These are phyloP conservation scores for Hoplias malabaricus DNA, from an alignment of 2,113 vertebrate genomes.

Conservation along the genomic window DNA sequence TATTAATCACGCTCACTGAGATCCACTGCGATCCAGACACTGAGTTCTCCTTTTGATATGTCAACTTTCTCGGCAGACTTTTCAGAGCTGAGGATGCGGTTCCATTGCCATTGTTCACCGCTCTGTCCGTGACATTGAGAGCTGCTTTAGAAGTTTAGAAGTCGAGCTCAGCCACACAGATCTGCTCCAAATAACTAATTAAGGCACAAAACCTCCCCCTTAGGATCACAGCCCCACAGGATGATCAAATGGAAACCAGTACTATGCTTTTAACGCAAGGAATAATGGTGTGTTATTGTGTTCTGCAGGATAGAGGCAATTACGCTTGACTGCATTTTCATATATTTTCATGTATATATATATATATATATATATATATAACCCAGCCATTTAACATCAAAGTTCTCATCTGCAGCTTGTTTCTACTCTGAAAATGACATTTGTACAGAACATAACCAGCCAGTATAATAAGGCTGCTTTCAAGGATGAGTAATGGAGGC, in stretches of 20 bases:
- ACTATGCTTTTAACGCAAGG: neutral
- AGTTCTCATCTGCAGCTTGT: slow-evolving; percentile 2
- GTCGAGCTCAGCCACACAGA: neutral
- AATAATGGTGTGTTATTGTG: neutral
- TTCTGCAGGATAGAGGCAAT: neutral
- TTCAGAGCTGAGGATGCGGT: slow-evolving; percentile 29
- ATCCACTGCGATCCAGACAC: neutral
- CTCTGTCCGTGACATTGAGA: neutral
- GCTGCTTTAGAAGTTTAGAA: neutral
- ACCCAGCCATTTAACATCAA: neutral
- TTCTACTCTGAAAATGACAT: slow-evolving; percentile 14
- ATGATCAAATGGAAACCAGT: neutral
- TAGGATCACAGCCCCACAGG: neutral
- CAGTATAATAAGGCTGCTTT: neutral
- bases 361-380: too few species aligned
- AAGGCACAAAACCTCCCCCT: neutral
- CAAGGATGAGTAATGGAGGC: neutral
- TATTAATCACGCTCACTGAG: slow-evolving; percentile 22
- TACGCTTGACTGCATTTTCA: neutral
- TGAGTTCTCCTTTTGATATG: neutral
- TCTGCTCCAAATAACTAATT: slow-evolving; percentile 5
- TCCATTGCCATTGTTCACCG: neutral
- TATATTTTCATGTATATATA: too few species aligned
- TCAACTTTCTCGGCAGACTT: slow-evolving; percentile 45
- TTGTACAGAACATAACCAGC: neutral